Conservation (phyloP, 2,888 invertebrate species). For the Acleris literana region DNA sequence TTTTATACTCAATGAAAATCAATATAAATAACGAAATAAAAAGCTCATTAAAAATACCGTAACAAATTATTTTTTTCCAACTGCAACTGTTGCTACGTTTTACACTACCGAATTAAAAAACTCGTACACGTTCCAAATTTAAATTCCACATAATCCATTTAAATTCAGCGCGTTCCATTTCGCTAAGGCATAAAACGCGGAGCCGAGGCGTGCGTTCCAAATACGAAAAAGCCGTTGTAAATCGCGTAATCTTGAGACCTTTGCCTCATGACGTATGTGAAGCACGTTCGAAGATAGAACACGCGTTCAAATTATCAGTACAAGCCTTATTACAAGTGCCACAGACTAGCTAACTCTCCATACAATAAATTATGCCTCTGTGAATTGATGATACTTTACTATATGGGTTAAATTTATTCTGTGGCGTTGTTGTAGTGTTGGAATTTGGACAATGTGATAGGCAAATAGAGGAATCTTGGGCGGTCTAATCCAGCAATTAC, state of each 20-base stretch:
- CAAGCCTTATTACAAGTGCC: constrained; percentile 60
- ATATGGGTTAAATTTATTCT: constrained; percentile 43
- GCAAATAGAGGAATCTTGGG: constrained; percentile 80
- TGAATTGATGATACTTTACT: neutral
- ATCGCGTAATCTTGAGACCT: constrained; percentile 81
- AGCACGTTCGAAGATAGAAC: constrained; percentile 68
- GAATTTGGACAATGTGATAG: constrained; percentile 54
- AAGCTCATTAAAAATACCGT: neutral
- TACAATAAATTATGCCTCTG: constrained; percentile 8
- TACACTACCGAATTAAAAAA: constrained; percentile 55
- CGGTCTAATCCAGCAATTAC: constrained; percentile 82
- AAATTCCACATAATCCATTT: constrained; percentile 66
- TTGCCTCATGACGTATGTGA: constrained; percentile 77
- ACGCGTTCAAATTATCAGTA: constrained; percentile 66
- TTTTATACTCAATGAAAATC: neutral
- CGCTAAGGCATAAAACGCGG: constrained; percentile 69
- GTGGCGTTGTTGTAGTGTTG: constrained; percentile 43
- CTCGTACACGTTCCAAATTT: constrained; percentile 61
- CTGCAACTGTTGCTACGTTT: too few species aligned
- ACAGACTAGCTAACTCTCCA: constrained; percentile 47
- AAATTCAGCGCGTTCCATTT: constrained; percentile 66
- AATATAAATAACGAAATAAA: neutral
- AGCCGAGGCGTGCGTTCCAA: constrained; percentile 64
- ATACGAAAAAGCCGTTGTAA: constrained; percentile 79
- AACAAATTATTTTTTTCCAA: constrained; percentile 3